Conservation (phyloP, 2,888 invertebrate genomes). For the Aplocera efformata region DNA sequence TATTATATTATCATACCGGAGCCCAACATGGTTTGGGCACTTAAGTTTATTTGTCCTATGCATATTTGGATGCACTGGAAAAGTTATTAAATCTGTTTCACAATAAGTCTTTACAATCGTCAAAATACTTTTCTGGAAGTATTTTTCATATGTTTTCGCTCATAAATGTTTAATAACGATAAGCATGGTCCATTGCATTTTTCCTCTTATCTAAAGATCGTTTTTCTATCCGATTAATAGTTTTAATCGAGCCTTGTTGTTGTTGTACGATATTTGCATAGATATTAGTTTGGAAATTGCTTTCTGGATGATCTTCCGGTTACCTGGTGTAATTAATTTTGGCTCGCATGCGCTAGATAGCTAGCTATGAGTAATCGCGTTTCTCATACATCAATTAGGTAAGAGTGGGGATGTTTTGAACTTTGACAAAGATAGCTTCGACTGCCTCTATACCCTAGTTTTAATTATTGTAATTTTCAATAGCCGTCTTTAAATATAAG, state of each 20-base stretch:
- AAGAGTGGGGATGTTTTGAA: background rate
- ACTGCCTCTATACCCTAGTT: no score
- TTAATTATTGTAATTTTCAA: no score
- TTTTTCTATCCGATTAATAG: constrained; percentile 28
- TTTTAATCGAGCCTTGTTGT: constrained; percentile 47
- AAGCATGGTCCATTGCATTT: background rate
- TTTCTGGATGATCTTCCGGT: constrained; percentile 45
- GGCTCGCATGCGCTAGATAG: constrained; percentile 9
- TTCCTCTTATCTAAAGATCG: constrained; percentile 18
- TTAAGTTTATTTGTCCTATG: no score
- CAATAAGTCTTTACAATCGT: no score
- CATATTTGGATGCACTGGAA: no score
- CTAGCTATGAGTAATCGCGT: background rate
- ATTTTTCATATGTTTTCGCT: no score
- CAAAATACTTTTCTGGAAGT: no score
- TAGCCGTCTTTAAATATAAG: no score
- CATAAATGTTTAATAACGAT: no score
- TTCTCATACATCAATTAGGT: constrained; percentile 4
- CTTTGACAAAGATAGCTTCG: background rate
- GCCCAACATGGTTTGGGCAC: no score
- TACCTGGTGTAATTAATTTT: constrained; percentile 31
- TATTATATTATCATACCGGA: no score
- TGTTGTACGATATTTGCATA: constrained; percentile 62
- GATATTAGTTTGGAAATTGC: constrained; percentile 63
- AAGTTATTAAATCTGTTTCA: no score